Evolutionary conservation across 2,113 vertebrate genomes (phyloP), one percentile per base, ranked within the genome.

Genomic region (Amphiprion ocellaris): DNA sequence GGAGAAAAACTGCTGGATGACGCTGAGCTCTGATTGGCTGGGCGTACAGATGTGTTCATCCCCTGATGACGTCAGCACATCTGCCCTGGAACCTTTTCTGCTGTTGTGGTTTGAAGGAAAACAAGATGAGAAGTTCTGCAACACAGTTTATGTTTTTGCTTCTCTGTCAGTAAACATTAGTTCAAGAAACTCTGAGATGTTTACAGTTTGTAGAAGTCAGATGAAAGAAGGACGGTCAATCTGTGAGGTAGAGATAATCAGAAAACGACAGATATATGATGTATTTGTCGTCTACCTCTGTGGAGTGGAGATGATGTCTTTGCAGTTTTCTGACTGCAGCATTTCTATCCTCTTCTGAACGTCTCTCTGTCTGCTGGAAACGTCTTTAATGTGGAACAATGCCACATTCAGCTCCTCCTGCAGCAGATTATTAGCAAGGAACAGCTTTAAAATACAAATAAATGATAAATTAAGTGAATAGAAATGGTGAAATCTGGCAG

Each of bases 381-480:
- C 94, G 53, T 97, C 96, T 76, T 95, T 96, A 67, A 98, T 96
- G 94, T 97, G 97, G 67, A 95, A 94, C 92, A 97, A 93, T 0
- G 95, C 95, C 77, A 95, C 95, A 6, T 94, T 96, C 82, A 99
- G 93, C 84, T 99, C 97, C 89, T 98, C 98, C 98, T 99, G 85
- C 69, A 70, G 49, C 24, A 76, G 50, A 74, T 46, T 16, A 24
- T 21, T 0, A 60, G 10, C 16, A 47, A 54, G 10, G 8, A n/a
- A 4, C 14, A 10, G 54, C 10, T 2, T 79, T 12, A 59, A 26
- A 26, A 26, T 26, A 3, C 3, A 26, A 26, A 26, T 26, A 26
- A 26, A 30, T 5, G 30, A 30, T 5, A 30, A 30, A 30, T 30
- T 30, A 30, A 30, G 6, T 37, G 1, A 37, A 37, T 37, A 37